A percentile compares a stretch with the other conserved stretches of the same genome.
phyloP scores from a whole-genome alignment of 2,113 vertebrate species.

The Benitochromis conjunctus region DNA sequence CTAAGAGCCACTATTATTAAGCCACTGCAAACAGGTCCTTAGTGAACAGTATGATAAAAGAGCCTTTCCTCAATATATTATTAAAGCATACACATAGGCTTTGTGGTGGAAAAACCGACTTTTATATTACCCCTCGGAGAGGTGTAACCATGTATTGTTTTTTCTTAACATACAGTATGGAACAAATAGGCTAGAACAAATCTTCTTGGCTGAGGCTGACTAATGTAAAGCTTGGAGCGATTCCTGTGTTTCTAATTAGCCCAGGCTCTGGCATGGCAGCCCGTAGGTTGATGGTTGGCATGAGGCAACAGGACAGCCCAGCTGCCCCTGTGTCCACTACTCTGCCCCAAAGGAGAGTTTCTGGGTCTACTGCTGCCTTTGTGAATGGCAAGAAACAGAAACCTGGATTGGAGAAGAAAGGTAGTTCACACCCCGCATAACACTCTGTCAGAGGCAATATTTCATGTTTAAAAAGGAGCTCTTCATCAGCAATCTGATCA shows the following conservation, averaged over 20 bases:
- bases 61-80: background rate
- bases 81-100: background rate
- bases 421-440: conserved; percentile 11
- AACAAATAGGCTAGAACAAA: conserved; percentile 32
- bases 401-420: conserved; percentile 30
- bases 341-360: conserved; percentile 10
- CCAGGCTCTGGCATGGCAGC: conserved; percentile 30
- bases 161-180: conserved; percentile 2
- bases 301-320: conserved; percentile 47
- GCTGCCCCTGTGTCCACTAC: conserved; percentile 50
- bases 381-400: background rate
- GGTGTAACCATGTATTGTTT: background rate
- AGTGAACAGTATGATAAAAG: background rate
- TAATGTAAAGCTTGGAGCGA: conserved; percentile 37
- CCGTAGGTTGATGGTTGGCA: conserved; percentile 40
- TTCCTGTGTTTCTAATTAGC: conserved; percentile 49
- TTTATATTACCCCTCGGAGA: background rate
- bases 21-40: background rate
- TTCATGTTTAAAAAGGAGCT: conserved; percentile 13
- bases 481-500: conserved; percentile 11
- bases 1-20: background rate
- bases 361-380: conserved; percentile 15
- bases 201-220: conserved; percentile 18
- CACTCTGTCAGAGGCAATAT: conserved; percentile 36
- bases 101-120: background rate